Evolutionary conservation across 2,888 invertebrate species (phyloP).

Genomic region (Cepaea hortensis): DNA sequence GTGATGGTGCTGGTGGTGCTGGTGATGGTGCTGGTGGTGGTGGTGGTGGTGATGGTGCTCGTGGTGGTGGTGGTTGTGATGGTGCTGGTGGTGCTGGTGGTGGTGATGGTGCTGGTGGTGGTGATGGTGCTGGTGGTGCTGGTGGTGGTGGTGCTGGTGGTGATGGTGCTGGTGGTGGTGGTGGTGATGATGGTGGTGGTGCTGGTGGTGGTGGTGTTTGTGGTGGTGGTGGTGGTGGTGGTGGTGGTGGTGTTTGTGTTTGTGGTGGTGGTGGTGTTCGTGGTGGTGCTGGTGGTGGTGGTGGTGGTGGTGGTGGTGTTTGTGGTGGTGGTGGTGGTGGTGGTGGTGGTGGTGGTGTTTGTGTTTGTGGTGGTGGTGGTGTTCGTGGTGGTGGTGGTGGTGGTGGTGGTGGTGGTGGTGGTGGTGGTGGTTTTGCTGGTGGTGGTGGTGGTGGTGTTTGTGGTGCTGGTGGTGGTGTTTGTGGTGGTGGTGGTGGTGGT

Average conservation of each 20-base stretch:
- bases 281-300: conserved; percentile 28
- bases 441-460: too few relatives aligned
- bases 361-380: neutral
- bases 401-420: neutral
- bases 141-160: conserved; percentile 18
- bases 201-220: conserved; percentile 32
- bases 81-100: too few relatives aligned
- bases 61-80: too few relatives aligned
- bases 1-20: too few relatives aligned
- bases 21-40: too few relatives aligned
- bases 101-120: neutral
- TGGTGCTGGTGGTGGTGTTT: too few relatives aligned
- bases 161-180: conserved; percentile 34
- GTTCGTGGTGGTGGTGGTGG: neutral
- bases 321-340: neutral
- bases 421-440: too few relatives aligned
- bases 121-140: neutral
- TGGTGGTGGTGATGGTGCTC: too few relatives aligned
- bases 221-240: conserved; percentile 41
- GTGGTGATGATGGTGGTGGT: conserved; percentile 6
- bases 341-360: neutral
- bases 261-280: conserved; percentile 36
- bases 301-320: neutral
- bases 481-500: too few relatives aligned
- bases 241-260: conserved; percentile 34